Evolutionary conservation across 1,140 invertebrate species (phyloP).

Genomic region (Bombus waltoni): DNA sequence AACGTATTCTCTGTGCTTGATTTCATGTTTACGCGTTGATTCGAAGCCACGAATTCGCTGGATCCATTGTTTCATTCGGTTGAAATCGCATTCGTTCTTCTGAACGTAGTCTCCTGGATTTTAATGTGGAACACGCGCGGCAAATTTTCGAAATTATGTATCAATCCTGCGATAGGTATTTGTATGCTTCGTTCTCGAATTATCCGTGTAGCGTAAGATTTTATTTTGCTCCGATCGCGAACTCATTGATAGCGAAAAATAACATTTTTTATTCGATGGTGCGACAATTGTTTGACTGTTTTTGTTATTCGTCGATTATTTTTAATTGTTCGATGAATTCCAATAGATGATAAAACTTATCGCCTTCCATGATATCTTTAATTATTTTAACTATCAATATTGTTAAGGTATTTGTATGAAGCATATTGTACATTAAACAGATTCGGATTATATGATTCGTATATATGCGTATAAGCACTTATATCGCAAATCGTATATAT

Average conservation of each 20-base stretch:
- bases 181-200: background rate
- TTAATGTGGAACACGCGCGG: conserved; percentile 28
- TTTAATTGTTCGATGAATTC: background rate
- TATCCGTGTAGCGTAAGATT: background rate
- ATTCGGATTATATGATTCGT: too few relatives aligned
- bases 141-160: background rate
- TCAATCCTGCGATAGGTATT: conserved; percentile 6
- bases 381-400: too few relatives aligned
- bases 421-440: too few relatives aligned
- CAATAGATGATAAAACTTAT: background rate
- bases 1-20: conserved; percentile 20
- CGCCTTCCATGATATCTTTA: too few relatives aligned
- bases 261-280: background rate
- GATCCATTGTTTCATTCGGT: conserved; percentile 54
- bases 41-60: conserved; percentile 31
- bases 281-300: background rate
- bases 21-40: conserved; percentile 11
- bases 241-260: background rate
- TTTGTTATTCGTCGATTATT: too few relatives aligned
- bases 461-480: too few relatives aligned
- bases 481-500: too few relatives aligned
- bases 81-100: conserved; percentile 46
- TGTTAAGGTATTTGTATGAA: too few relatives aligned
- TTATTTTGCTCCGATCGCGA: background rate
- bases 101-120: background rate